Base-by-base conservation (phyloP, 2,797 vertebrate species). In the Euphonia xanthogaster region DNA sequence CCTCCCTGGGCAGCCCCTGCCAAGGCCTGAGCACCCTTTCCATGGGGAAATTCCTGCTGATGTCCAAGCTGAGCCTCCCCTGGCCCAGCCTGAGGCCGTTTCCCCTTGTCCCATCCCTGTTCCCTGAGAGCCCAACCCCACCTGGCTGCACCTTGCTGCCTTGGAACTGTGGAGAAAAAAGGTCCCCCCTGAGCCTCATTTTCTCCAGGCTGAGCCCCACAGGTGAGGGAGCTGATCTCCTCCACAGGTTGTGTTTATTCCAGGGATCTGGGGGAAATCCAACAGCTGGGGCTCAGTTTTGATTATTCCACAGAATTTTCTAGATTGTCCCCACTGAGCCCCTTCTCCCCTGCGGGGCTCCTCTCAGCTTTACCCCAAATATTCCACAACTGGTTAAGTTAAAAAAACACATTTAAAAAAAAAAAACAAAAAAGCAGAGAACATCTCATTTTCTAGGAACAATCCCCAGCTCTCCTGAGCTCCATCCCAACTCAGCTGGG, bases 81-180 rank as follows among this genome's bases (percentile, higher is more conserved):
- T 45, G 45, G 2, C 3, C 0, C 44, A 44, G 1, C 14, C 0
- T 72, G 75, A 30, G 66, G 44, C 44, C 0, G 0, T 30, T 57
- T 4, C 20, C 28, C 24, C 53, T 47, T 31, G 12, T n/a, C 25
- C 70, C 48, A 30, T 54, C 54, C 30, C 62, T 54, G 7, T 17
- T 35, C 15, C 10, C 30, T 27, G 22, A 54, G 19, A 74, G 6
- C 22, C 25, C 1, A 0, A 13, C 4, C 28, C 11, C 9, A 4
- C 30, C 19, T 53, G 8, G 61, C 47, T 28, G 35, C 2, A 4
- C 27, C 15, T 7, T 74, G 47, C 47, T 54, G 22, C 5, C 61
- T 60, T 47, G 37, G 61, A 25, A 1, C 2, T 67, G 12, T 9
- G 19, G 2, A 35, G 22, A n/a, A 22, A 15, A 25, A 60, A 17